phyloP scores from a whole-genome alignment of 2,888 invertebrate species.

The Mythimna impura region DNA sequence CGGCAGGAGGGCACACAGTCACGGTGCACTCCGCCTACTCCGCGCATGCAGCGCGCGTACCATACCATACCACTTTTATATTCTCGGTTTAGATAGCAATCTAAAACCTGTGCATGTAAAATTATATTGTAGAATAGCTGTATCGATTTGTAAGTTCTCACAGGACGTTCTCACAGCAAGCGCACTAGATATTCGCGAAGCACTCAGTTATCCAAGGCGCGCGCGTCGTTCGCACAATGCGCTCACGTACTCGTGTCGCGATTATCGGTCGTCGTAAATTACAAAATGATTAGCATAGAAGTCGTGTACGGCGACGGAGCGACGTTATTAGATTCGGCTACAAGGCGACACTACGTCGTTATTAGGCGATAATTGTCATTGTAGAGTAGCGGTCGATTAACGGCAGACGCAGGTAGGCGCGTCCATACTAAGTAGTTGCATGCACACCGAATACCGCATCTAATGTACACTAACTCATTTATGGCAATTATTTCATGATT shows the following conservation, averaged over 20 bases:
- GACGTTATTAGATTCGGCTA: slow-evolving; percentile 86
- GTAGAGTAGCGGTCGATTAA: slow-evolving; percentile 88
- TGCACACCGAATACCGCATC: slow-evolving; percentile 68
- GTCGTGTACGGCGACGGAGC: slow-evolving; percentile 80
- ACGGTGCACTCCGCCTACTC: slow-evolving; percentile 69
- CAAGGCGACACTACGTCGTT: slow-evolving; percentile 82
- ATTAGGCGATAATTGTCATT: slow-evolving; percentile 88
- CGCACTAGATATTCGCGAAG: slow-evolving; percentile 67
- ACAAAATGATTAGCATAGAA: slow-evolving; percentile 87
- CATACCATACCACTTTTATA: slow-evolving; percentile 70
- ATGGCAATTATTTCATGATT: slow-evolving; percentile 59
- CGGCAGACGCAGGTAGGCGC: slow-evolving; percentile 78
- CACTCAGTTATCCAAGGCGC: slow-evolving; percentile 68
- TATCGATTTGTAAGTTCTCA: slow-evolving; percentile 80
- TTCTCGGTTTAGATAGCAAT: slow-evolving; percentile 71
- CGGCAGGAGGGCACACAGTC: slow-evolving; percentile 73
- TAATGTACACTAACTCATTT: slow-evolving; percentile 57
- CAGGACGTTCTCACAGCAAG: slow-evolving; percentile 72
- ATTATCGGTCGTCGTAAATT: slow-evolving; percentile 89
- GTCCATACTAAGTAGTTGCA: slow-evolving; percentile 80
- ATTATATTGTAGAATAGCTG: slow-evolving; percentile 58
- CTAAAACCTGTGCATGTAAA: slow-evolving; percentile 64
- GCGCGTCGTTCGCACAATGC: slow-evolving; percentile 82
- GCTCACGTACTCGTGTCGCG: slow-evolving; percentile 88
- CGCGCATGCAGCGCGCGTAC: slow-evolving; percentile 70